Percentiles rank a stretch among this genome's conserved stretches.
phyloP scores from a whole-genome alignment of 2,113 vertebrate genomes.

The Mus pahari region DNA sequence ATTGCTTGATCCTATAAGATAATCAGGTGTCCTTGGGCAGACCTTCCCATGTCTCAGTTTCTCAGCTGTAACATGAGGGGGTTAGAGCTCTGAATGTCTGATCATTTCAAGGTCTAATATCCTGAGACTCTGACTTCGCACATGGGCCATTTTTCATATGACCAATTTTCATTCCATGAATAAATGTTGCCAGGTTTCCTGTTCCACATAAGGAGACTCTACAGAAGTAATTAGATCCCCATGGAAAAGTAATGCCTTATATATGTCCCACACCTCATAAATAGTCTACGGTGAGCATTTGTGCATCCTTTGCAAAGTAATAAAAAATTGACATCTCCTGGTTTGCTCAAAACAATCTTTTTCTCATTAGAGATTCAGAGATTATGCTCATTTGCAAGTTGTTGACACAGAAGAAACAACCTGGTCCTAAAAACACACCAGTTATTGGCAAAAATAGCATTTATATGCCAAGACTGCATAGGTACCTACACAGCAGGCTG shows the following conservation, averaged over 20 bases:
- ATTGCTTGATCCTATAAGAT: slow-evolving; percentile 66
- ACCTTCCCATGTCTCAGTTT: slow-evolving; percentile 53
- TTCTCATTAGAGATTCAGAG: slow-evolving; percentile 39
- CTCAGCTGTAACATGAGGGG: slow-evolving; percentile 10
- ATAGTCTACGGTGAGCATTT: slow-evolving; percentile 48
- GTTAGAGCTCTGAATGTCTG: slow-evolving; percentile 42
- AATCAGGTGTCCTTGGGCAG: slow-evolving; percentile 66
- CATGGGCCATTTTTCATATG: slow-evolving; percentile 62
- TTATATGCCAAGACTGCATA: not conserved
- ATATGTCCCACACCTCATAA: slow-evolving; percentile 49
- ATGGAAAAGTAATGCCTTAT: slow-evolving; percentile 56
- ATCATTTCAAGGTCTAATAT: slow-evolving; percentile 60
- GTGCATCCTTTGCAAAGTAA: slow-evolving; percentile 44
- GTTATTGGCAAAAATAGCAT: slow-evolving; percentile 42
- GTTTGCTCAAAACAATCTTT: slow-evolving; percentile 39
- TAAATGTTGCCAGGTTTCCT: slow-evolving; percentile 70
- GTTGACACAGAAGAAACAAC: slow-evolving; percentile 25
- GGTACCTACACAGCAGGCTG: not conserved
- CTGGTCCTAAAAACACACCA: slow-evolving; percentile 14
- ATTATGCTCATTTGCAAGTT: slow-evolving; percentile 18
- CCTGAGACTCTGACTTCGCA: slow-evolving; percentile 50
- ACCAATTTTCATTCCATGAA: slow-evolving; percentile 69
- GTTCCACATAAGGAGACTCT: slow-evolving; percentile 26
- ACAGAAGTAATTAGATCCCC: slow-evolving; percentile 68
- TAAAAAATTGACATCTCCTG: slow-evolving; percentile 50